Evolutionary conservation across 1,140 invertebrate genomes (phyloP), one percentile per base, ranked within the genome.

Genomic region (Pissodes strobi): DNA sequence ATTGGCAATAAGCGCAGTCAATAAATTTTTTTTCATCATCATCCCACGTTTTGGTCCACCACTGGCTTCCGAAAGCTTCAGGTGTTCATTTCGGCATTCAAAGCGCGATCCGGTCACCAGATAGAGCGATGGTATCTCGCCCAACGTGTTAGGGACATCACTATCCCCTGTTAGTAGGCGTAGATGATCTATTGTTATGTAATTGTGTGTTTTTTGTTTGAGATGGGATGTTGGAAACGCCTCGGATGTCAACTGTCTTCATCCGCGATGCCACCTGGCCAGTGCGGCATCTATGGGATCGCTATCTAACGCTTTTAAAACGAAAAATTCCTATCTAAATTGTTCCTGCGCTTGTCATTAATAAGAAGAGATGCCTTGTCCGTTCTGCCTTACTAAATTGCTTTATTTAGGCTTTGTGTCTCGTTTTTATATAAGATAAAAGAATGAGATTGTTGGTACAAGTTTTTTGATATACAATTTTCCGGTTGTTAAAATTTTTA

Each of bases 161-260:
- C 67, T 74, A 73, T 72, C 27, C 71, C 70, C 69, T 75, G 74
- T 76, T 76, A 76, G 75, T 76, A 76, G 75, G 75, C 75, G 75
- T 76, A 76, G 72, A 76, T 76, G 68, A 68, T 64, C 72, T 57
- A 76, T 76, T 76, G 75, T 76, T 74, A 72, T 72, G 75, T 76
- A 76, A 76, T 76, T 75, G 75, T 74, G 60, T 71, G 74, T 74
- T 76, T 75, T 76, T 76, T 76, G 69, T 76, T 76, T 75, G 75
- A 75, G 71, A 72, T 70, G 58, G 69, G 69, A 74, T 72, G 72
- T 70, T 69, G 73, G 75, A 60, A 74, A 76, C 74, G 75, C 74
- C 74, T 75, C 58, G 59, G 68, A 69, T 74, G 74, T 75, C 75
- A 75, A 70, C 72, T 74, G 69, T 72, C 73, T 72, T 74, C 68